These are phyloP conservation scores for Empis stercorea DNA, from an alignment of 2,888 invertebrate species.

Conservation along the genomic window DNA sequence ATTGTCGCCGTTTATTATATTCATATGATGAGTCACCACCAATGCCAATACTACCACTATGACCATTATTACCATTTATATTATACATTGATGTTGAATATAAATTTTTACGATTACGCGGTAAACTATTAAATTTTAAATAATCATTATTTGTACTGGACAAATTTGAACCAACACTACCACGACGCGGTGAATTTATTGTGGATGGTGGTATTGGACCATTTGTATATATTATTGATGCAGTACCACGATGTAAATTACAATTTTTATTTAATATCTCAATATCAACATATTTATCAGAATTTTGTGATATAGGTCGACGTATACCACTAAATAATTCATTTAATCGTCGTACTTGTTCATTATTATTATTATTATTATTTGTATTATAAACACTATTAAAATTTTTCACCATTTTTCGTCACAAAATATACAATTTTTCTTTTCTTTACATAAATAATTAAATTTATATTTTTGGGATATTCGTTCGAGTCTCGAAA, in stretches of 20 bases:
- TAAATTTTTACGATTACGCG: background rate
- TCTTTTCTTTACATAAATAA: too few relatives aligned
- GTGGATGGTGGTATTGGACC: background rate
- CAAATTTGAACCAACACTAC: background rate
- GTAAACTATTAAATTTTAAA: background rate
- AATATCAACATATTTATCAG: conserved; percentile 1
- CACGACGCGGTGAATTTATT: background rate
- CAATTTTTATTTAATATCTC: conserved; percentile 1
- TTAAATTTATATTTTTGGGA: too few relatives aligned
- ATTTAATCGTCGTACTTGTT: background rate
- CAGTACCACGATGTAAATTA: conserved; percentile 1
- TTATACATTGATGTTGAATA: background rate
- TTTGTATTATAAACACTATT: background rate
- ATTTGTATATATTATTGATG: background rate
- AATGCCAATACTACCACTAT: background rate
- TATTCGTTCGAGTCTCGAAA: too few relatives aligned
- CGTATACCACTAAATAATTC: background rate
- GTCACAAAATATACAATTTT: too few relatives aligned
- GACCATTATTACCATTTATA: background rate
- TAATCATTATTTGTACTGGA: background rate
- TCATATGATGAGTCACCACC: background rate
- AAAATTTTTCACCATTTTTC: too few relatives aligned
- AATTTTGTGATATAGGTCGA: background rate
- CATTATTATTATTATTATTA: background rate
- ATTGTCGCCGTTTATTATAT: background rate